Evolutionary conservation across 2,888 invertebrate genomes (phyloP).

Genomic region (Proisotoma minuta): DNA sequence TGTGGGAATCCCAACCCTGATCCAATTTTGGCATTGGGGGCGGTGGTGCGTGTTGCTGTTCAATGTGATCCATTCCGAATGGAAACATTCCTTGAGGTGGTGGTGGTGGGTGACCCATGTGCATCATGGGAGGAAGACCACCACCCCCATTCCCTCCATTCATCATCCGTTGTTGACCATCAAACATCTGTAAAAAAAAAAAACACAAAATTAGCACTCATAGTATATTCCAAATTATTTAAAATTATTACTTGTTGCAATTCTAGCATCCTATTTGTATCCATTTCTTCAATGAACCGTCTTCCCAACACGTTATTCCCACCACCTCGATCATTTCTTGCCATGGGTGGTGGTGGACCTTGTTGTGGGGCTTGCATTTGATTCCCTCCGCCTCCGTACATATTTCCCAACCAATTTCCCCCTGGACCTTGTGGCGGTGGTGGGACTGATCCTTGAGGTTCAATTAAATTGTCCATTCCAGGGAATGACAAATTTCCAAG

Average conservation of each 20-base stretch:
- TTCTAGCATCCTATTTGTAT: conserved; percentile 11
- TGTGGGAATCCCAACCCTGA: conserved; percentile 39
- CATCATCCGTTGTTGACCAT: conserved; percentile 41
- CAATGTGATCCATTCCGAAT: conserved; percentile 35
- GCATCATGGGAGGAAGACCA: conserved; percentile 34
- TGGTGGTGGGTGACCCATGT: conserved; percentile 37
- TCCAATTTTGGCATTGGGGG: conserved; percentile 40
- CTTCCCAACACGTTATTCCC: conserved; percentile 39
- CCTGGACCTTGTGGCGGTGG: conserved; percentile 14
- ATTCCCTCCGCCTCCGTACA: conserved; percentile 18
- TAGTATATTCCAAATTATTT: not conserved
- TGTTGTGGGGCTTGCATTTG: conserved; percentile 12
- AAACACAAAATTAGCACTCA: not conserved
- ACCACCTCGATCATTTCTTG: conserved; percentile 19
- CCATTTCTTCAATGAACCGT: conserved; percentile 44
- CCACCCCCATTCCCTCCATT: conserved; percentile 45
- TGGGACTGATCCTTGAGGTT: conserved; percentile 16
- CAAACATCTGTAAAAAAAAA: conserved; percentile 32
- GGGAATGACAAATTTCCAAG: conserved; percentile 15
- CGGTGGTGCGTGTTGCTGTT: conserved; percentile 28
- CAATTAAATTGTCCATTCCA: conserved; percentile 26
- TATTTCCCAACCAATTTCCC: not conserved
- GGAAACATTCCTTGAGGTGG: conserved; percentile 40
- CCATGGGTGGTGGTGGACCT: not conserved
- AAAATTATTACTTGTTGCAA: conserved; percentile 23